A percentile compares a stretch with the other conserved stretches of the same genome.
Evolutionary conservation across 2,888 invertebrate species (phyloP).

Genomic region (Phyllotreta cruciferae): DNA sequence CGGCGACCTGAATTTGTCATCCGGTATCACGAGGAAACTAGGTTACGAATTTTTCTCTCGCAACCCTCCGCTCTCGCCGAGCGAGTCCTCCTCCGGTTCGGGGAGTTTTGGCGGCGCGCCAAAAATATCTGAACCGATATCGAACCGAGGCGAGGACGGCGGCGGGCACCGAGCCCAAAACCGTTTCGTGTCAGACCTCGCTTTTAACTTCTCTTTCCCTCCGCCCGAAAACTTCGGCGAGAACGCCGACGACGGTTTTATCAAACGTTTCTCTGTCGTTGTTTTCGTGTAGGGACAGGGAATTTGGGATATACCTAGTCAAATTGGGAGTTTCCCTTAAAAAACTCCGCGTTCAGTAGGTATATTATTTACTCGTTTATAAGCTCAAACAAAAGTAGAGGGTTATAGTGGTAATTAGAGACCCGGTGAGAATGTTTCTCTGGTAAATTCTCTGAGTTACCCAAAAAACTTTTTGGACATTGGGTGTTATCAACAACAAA

Average conservation of each 20-base stretch:
- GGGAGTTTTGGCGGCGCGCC: conserved; percentile 43
- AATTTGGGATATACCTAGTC: too few species aligned
- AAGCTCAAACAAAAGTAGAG: too few species aligned
- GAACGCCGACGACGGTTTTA: conserved; percentile 4
- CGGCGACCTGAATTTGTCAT: conserved; percentile 18
- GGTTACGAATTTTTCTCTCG: conserved; percentile 23
- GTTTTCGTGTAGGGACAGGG: neutral
- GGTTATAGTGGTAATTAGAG: too few species aligned
- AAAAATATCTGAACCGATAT: conserved; percentile 48
- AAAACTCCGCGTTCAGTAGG: too few species aligned
- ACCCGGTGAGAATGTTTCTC: too few species aligned
- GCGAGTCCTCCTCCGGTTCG: conserved; percentile 20
- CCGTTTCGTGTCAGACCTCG: conserved; percentile 12
- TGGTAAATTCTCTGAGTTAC: too few species aligned
- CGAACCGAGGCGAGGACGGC: conserved; percentile 43
- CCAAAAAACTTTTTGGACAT: too few species aligned
- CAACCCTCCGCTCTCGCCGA: conserved; percentile 3
- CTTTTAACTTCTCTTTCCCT: conserved; percentile 12
- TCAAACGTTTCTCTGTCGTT: conserved; percentile 12
- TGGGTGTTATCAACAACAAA: too few species aligned
- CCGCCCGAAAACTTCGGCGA: conserved; percentile 16
- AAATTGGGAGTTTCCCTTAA: too few species aligned
- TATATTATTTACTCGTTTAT: too few species aligned
- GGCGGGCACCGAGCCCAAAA: conserved; percentile 18
- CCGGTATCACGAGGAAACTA: conserved; percentile 19